These are phyloP conservation scores for Solenopsis invicta DNA, from an alignment of 1,140 invertebrate genomes.

Conservation along the genomic window DNA sequence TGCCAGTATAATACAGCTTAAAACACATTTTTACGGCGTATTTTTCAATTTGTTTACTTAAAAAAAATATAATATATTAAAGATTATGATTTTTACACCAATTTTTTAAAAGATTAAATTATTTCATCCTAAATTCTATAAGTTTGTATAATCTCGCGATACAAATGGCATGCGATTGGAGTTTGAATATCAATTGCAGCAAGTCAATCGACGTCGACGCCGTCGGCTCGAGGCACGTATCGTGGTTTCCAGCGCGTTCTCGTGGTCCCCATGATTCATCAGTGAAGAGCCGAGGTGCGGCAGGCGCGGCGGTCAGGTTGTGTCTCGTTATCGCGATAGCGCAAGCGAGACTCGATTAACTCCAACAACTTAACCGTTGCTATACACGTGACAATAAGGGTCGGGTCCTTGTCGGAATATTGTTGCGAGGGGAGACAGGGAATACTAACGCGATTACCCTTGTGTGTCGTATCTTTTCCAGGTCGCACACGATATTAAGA, in stretches of 20 bases:
- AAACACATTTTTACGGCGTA: not conserved
- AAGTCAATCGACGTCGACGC: slow-evolving; percentile 61
- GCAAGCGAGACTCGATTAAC: slow-evolving; percentile 60
- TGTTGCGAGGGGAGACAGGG: slow-evolving; percentile 4
- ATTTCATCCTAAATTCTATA: not conserved
- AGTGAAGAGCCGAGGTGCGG: not conserved
- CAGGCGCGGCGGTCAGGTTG: not conserved
- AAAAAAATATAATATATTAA: not conserved
- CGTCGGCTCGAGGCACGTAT: slow-evolving; percentile 38
- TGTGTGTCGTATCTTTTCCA: not conserved
- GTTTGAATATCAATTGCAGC: slow-evolving; percentile 71
- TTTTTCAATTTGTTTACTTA: not conserved
- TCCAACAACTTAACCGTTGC: slow-evolving; percentile 37
- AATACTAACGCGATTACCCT: slow-evolving; percentile 18
- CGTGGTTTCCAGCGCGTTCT: slow-evolving; percentile 50
- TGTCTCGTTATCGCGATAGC: slow-evolving; percentile 60
- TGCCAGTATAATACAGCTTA: not conserved
- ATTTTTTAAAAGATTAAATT: not conserved
- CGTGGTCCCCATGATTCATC: slow-evolving; percentile 58
- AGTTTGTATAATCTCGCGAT: not conserved
- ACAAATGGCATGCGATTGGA: slow-evolving; percentile 18
- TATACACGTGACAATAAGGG: slow-evolving; percentile 51
- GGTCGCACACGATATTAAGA: not conserved
- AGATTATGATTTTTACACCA: not conserved
- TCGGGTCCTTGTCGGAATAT: slow-evolving; percentile 32